Conservation (phyloP, 2,888 invertebrate species). For the Noctua fimbriata region DNA sequence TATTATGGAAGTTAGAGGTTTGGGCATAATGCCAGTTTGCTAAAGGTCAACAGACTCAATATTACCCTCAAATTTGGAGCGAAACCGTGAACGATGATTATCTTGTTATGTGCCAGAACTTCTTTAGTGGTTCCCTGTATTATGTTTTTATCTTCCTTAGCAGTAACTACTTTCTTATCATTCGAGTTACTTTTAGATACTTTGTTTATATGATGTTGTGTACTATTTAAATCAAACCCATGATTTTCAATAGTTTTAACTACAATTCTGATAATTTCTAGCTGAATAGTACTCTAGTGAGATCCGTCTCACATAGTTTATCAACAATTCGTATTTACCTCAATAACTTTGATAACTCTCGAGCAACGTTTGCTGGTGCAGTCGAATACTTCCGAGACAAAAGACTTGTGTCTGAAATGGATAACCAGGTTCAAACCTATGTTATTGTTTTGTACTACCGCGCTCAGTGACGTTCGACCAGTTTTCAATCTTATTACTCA, state of each 20-base stretch:
- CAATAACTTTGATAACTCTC: conserved; percentile 11
- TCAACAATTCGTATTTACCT: neutral
- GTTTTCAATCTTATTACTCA: neutral
- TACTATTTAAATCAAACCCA: neutral
- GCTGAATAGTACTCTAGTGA: neutral
- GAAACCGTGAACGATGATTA: conserved; percentile 16
- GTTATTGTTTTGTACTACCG: neutral
- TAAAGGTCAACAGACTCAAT: conserved; percentile 32
- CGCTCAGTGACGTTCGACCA: too few species aligned
- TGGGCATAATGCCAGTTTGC: conserved; percentile 25
- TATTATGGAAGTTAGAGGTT: conserved; percentile 31
- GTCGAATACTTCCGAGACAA: neutral
- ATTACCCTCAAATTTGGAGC: conserved; percentile 27
- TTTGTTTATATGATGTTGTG: neutral
- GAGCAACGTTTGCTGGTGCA: neutral
- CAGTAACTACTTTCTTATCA: neutral
- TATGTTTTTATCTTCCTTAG: neutral
- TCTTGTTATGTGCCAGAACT: conserved; percentile 15
- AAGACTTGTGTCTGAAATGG: neutral
- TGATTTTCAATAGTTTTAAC: neutral
- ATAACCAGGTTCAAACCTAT: neutral
- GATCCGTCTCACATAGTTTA: neutral
- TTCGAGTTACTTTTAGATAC: neutral
- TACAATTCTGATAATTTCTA: neutral
- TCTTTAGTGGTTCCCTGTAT: neutral